Evolutionary conservation across 2,888 invertebrate species (phyloP), one percentile per base, ranked within the genome.

Genomic region (Brenthis hecate): DNA sequence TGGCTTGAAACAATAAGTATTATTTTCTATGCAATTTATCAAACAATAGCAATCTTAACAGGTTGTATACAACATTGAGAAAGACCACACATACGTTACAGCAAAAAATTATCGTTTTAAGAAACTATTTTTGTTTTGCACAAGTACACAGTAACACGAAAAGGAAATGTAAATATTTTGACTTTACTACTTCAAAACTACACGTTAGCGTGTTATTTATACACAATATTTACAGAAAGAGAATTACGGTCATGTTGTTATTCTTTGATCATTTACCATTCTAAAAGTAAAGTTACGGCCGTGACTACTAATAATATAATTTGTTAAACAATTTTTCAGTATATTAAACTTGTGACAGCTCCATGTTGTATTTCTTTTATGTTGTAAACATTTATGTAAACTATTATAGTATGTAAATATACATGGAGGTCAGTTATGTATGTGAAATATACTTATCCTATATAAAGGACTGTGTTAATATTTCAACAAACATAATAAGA

Each of bases 101-200:
- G n/a, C 50, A 32, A 50, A 48, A 43, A 65, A 57, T 43, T n/a
- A 51, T 28, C 16, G 54, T 19, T 23, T 58, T 28, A 54, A 32
- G n/a, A 51, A 53, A n/a, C 11, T 56, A 56, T 63, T 69, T 58
- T 68, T 51, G 58, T 19, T 51, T 66, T 54, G 54, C 43, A 51
- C 61, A 69, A 66, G 32, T 36, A 16, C 13, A 14, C 57, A 61
- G 19, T 43, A 14, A 57, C 36, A 54, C 51, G 53, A 55, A 55
- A 69, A 50, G 13, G 43, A 51, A 67, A 63, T 14, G 62, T 68
- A 72, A 72, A 72, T 72, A 70, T 70, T 72, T 70, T 65, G 63
- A 70, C 55, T 65, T 65, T 50, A 28, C 53, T 36, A 53, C n/a
- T 50, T 28, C 28, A 50, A 16, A 54, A 55, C 23, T 56, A 43